Conservation (phyloP, 2,888 invertebrate genomes). For the Oegoconia quadripuncta region DNA sequence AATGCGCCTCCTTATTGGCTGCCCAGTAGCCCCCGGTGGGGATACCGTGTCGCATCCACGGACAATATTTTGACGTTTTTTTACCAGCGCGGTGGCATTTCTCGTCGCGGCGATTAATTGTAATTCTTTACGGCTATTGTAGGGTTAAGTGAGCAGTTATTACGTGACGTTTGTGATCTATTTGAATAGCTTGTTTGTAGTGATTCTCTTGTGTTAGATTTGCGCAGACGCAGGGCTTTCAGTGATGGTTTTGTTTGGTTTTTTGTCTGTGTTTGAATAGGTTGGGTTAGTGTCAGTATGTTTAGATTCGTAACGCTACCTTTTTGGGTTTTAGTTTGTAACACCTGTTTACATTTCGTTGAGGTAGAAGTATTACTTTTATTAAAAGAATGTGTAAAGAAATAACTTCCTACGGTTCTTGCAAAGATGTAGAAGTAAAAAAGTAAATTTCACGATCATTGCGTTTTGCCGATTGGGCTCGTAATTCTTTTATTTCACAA, state of each 20-base stretch:
- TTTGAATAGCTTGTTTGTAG: slow-evolving; percentile 47
- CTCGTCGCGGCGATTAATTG: slow-evolving; percentile 73
- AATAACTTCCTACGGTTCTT: not conserved
- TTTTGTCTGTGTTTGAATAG: slow-evolving; percentile 40
- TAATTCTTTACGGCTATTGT: slow-evolving; percentile 75
- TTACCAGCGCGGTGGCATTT: slow-evolving; percentile 68
- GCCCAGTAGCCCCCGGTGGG: slow-evolving; percentile 52
- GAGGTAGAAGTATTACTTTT: slow-evolving; percentile 4
- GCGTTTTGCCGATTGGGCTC: slow-evolving; percentile 8
- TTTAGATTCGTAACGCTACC: slow-evolving; percentile 25
- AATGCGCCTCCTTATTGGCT: slow-evolving; percentile 64
- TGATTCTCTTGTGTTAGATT: slow-evolving; percentile 37
- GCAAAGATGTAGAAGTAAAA: not conserved
- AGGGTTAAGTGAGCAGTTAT: slow-evolving; percentile 74
- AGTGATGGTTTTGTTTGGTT: slow-evolving; percentile 33
- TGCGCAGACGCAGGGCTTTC: slow-evolving; percentile 45
- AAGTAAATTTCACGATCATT: slow-evolving; percentile 6
- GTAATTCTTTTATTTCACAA: not conserved
- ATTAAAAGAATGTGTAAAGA: not conserved
- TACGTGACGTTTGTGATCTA: slow-evolving; percentile 54
- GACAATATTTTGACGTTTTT: slow-evolving; percentile 76
- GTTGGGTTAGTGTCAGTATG: slow-evolving; percentile 24
- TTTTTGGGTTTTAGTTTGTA: slow-evolving; percentile 12
- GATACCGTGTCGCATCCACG: slow-evolving; percentile 48
- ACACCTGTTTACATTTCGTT: slow-evolving; percentile 25